phyloP scores from a whole-genome alignment of 2,113 vertebrate species.

The Cryptotis parvus region DNA sequence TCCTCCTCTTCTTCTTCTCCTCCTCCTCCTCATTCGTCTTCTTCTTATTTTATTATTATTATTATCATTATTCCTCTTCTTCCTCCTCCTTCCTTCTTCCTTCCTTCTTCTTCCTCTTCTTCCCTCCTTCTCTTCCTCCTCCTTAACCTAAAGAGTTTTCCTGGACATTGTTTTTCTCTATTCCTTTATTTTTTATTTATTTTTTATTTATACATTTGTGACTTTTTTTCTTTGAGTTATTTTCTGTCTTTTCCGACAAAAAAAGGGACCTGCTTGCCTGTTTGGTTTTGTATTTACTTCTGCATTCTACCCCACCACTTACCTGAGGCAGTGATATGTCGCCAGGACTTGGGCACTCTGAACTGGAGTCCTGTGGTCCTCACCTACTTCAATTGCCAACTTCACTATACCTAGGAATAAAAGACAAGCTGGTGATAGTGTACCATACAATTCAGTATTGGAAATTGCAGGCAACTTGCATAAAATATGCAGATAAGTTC shows the following conservation, averaged over 20 bases:
- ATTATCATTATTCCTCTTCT: too few species aligned
- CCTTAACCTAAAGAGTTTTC: background rate
- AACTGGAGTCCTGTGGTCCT: background rate
- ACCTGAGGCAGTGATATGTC: background rate
- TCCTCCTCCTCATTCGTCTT: too few species aligned
- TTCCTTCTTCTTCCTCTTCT: too few species aligned
- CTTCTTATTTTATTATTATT: too few species aligned
- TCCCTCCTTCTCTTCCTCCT: too few species aligned
- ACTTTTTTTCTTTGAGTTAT: background rate
- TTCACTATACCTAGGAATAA: background rate
- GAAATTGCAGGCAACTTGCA: background rate
- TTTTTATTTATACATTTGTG: background rate
- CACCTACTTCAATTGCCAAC: fast-evolving
- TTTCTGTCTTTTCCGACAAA: background rate
- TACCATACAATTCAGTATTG: background rate
- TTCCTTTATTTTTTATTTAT: background rate
- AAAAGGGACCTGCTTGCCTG: too few species aligned
- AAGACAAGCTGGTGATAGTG: background rate
- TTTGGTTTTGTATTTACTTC: background rate
- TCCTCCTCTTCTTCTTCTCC: too few species aligned
- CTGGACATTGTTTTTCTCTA: background rate
- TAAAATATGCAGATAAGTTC: too few species aligned
- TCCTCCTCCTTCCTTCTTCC: too few species aligned
- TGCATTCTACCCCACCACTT: background rate
- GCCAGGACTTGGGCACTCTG: background rate